Base-by-base conservation (phyloP, 2,113 vertebrate genomes). In the Gymnarchus niloticus region DNA sequence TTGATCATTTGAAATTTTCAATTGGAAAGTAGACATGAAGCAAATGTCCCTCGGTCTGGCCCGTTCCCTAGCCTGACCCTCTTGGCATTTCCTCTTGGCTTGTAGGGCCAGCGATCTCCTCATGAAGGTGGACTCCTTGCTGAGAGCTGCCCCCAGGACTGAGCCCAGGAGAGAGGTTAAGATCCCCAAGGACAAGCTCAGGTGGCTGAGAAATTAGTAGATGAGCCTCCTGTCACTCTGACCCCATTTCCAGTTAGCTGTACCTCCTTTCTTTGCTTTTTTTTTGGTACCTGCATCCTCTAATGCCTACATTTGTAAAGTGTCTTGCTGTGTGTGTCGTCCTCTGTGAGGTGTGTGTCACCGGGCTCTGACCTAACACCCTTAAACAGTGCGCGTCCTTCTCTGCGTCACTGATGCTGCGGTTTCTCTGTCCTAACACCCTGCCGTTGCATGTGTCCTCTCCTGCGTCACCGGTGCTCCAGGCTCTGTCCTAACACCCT, bases 61-160 rank as follows among this genome's bases (percentile, higher is more conserved):
- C 14, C 6, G 14, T 73, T 73, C 14, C 12, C 33, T 7, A 41
- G 3, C 14, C 33, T n/a, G 28, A 2, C 44, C 6, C 8, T 9
- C 73, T 77, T 9, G 8, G 10, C 77, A 19, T 33, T 9, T n/a
- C 82, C 77, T 86, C n/a, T n/a, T n/a, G n/a, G 14, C 10, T 14
- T 88, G 7, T 81, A 99, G 97, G 51, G 93, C 94, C 86, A 97
- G 95, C 88, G 96, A 98, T 91, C 91, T 99, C 83, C 88, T 98
- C 85, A 99, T 99, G 98, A 98, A 97, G 93, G 92, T 97, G 56
- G 96, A 97, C 87, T 95, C 96, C 4, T 94, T 99, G 1, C 87
- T 99, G 48, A 94, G 94, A 0, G 96, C 97, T 57, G 94, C 96
- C 88, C 95, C 95, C 84, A 95, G 95, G 89, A 94, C 85, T 85